phyloP scores from a whole-genome alignment of 1,140 invertebrate species.

The Megalopta genalis region DNA sequence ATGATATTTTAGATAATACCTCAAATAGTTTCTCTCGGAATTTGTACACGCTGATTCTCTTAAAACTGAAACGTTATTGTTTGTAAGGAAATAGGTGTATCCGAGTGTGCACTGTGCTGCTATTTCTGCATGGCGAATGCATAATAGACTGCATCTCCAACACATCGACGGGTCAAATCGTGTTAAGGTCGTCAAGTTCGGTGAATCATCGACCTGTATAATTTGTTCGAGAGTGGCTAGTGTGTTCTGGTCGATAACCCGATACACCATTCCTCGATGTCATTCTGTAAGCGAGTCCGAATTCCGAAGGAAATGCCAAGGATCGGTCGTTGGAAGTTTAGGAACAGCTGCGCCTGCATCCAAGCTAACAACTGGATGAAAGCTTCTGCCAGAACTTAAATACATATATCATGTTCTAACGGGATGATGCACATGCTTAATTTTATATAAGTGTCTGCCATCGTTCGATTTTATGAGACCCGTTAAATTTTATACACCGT shows the following conservation, averaged over 20 bases:
- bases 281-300: slow-evolving; percentile 4
- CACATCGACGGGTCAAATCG: background rate
- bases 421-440: background rate
- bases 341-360: slow-evolving; percentile 30
- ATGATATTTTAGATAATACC: no score
- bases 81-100: no score
- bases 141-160: background rate
- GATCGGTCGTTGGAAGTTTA: slow-evolving; percentile 29
- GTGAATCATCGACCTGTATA: background rate
- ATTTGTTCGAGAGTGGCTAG: background rate
- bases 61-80: no score
- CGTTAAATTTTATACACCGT: background rate
- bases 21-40: no score
- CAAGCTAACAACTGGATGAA: slow-evolving; percentile 25
- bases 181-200: slow-evolving; percentile 2
- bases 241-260: slow-evolving; percentile 1
- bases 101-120: no score
- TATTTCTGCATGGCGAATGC: no score
- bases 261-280: slow-evolving; percentile 4
- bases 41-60: no score
- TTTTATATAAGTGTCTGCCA: background rate
- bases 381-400: slow-evolving; percentile 16
- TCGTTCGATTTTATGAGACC: background rate
- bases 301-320: slow-evolving; percentile 11
- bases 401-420: slow-evolving; percentile 6